Conservation (phyloP, 1,140 invertebrate genomes). For the Drosophila sp. region DNA sequence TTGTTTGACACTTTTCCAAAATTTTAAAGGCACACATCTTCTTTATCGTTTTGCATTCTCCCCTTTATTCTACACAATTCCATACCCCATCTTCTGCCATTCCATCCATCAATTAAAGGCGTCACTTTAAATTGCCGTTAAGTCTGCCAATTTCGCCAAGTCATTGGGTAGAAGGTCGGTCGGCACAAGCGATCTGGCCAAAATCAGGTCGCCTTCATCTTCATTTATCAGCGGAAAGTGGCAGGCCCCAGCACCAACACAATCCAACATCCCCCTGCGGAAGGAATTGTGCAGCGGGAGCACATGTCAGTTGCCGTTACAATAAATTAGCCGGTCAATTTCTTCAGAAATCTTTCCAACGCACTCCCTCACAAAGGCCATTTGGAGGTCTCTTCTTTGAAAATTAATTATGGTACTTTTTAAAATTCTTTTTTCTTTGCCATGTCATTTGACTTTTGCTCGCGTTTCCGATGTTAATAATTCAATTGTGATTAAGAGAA, state of each 20-base stretch:
- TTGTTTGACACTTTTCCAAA: conserved; percentile 47
- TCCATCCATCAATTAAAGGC: conserved; percentile 54
- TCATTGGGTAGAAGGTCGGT: conserved; percentile 35
- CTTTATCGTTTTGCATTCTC: conserved; percentile 35
- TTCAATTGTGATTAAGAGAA: not conserved
- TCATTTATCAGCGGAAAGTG: conserved; percentile 68
- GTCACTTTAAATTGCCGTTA: conserved; percentile 72
- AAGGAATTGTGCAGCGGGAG: conserved; percentile 34
- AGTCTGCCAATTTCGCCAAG: conserved; percentile 68
- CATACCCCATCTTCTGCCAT: not conserved
- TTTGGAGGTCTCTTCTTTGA: conserved; percentile 12
- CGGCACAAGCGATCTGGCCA: conserved; percentile 20
- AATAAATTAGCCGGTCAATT: conserved; percentile 77
- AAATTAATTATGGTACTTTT: conserved; percentile 45
- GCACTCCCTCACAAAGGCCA: conserved; percentile 11
- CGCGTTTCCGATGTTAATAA: not conserved
- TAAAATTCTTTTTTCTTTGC: conserved; percentile 35
- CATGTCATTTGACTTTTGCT: conserved; percentile 46
- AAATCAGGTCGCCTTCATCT: conserved; percentile 68
- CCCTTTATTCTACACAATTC: not conserved
- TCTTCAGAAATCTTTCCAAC: conserved; percentile 36
- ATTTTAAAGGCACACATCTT: conserved; percentile 32
- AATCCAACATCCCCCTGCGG: not conserved
- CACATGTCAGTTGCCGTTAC: conserved; percentile 74
- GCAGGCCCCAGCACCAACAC: not conserved